Percentiles rank a stretch among this genome's conserved stretches.
Conservation (phyloP, 2,888 invertebrate species). For the Himalopsyche tibetana region DNA sequence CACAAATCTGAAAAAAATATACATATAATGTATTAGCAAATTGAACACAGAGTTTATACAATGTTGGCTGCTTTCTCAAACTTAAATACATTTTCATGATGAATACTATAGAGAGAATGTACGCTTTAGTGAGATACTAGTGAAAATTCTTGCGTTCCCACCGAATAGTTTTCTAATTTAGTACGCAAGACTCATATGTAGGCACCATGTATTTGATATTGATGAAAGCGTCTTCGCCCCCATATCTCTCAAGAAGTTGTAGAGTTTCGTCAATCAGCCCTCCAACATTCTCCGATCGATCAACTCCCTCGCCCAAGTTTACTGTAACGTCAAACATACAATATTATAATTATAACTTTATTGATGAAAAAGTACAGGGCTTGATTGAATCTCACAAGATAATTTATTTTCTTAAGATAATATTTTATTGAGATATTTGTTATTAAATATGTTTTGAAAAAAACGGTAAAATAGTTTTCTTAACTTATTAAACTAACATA, state of each 20-base stretch:
- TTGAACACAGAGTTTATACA: no score
- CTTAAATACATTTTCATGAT: background rate
- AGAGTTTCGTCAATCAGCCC: constrained; percentile 95
- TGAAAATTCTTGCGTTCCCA: constrained; percentile 14
- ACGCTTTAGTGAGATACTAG: background rate
- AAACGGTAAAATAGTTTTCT: no score
- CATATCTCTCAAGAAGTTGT: constrained; percentile 92
- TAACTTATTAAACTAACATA: no score
- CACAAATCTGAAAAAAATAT: no score
- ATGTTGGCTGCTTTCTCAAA: background rate
- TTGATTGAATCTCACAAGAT: background rate
- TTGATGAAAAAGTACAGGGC: background rate
- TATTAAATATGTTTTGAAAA: no score
- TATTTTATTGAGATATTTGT: no score
- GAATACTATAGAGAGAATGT: background rate
- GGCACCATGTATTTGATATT: constrained; percentile 99
- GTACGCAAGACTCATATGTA: constrained; percentile 95
- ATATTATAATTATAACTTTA: constrained; percentile 61
- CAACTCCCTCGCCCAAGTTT: constrained; percentile 92
- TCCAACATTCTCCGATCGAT: constrained; percentile 91
- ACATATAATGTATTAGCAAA: no score
- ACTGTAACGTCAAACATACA: constrained; percentile 74
- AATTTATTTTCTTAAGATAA: no score
- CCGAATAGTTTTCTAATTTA: constrained; percentile 72
- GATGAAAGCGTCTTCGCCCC: constrained; percentile 97